Percentiles rank a stretch among this genome's conserved stretches.
phyloP scores from a whole-genome alignment of 2,888 invertebrate genomes.

The Lasioglossum morio region DNA sequence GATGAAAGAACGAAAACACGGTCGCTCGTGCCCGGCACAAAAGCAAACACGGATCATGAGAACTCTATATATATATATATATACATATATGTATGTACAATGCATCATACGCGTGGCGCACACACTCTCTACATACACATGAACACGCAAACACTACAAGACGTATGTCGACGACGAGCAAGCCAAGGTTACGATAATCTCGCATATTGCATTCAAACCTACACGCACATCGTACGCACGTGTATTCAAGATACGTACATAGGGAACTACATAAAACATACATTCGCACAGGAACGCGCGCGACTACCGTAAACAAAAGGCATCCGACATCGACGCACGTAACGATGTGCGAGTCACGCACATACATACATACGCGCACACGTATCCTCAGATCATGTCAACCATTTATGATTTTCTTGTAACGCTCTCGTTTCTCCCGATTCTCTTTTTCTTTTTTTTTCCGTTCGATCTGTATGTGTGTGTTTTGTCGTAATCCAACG shows the following conservation, averaged over 20 bases:
- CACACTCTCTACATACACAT: not conserved
- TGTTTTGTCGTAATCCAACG: not conserved
- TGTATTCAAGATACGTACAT: conserved; percentile 64
- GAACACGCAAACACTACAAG: not conserved
- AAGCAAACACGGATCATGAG: conserved; percentile 43
- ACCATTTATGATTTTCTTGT: conserved; percentile 8
- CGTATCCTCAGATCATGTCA: conserved; percentile 38
- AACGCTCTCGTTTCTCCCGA: not conserved
- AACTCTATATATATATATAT: conserved; percentile 34
- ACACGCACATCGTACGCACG: conserved; percentile 70
- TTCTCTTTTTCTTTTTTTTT: conserved; percentile 2
- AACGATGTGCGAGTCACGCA: conserved; percentile 30
- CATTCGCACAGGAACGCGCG: conserved; percentile 55
- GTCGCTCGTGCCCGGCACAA: conserved; percentile 57
- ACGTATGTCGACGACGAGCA: conserved; percentile 58
- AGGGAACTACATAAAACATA: conserved; percentile 59
- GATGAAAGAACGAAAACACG: conserved; percentile 34
- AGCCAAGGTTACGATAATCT: conserved; percentile 62
- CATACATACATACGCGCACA: conserved; percentile 33
- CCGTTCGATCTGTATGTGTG: not conserved
- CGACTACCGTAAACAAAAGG: conserved; percentile 43
- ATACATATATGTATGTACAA: not conserved
- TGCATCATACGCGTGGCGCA: not conserved
- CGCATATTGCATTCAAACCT: conserved; percentile 66
- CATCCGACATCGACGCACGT: conserved; percentile 44